A percentile compares a stretch with the other conserved stretches of the same genome.
phyloP scores from a whole-genome alignment of 1,140 invertebrate species.

The Leguminivora glycinivorella region DNA sequence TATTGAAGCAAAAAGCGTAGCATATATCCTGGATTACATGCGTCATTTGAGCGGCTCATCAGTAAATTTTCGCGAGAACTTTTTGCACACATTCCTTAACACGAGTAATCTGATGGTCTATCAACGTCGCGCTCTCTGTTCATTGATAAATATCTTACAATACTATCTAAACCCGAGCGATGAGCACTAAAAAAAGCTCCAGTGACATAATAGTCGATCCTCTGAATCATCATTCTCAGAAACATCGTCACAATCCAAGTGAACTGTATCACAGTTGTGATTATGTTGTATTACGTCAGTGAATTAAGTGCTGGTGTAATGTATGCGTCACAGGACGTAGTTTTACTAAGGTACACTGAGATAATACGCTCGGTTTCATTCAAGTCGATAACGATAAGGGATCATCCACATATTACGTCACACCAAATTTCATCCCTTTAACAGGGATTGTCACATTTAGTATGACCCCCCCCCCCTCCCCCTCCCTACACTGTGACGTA shows the following conservation, averaged over 20 bases:
- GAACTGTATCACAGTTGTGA: constrained; percentile 32
- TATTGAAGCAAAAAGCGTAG: constrained; percentile 1
- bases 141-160: constrained; percentile 49
- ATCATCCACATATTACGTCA: no score
- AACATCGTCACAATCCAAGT: constrained; percentile 64
- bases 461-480: no score
- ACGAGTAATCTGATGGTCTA: background rate
- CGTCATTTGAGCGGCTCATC: constrained; percentile 14
- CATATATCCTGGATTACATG: constrained; percentile 20
- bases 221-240: constrained; percentile 60
- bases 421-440: no score
- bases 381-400: constrained; percentile 17
- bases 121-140: constrained; percentile 37
- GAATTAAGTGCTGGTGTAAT: constrained; percentile 31
- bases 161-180: constrained; percentile 32
- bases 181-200: constrained; percentile 59
- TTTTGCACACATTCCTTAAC: constrained; percentile 10
- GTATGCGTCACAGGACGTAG: constrained; percentile 39
- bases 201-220: constrained; percentile 57
- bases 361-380: constrained; percentile 19
- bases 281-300: constrained; percentile 28
- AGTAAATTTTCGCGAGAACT: constrained; percentile 1
- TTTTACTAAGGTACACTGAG: constrained; percentile 20
- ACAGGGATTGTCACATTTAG: no score
- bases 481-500: no score